phyloP scores from a whole-genome alignment of 2,888 invertebrate species.

The Spilosoma lubricipeda region DNA sequence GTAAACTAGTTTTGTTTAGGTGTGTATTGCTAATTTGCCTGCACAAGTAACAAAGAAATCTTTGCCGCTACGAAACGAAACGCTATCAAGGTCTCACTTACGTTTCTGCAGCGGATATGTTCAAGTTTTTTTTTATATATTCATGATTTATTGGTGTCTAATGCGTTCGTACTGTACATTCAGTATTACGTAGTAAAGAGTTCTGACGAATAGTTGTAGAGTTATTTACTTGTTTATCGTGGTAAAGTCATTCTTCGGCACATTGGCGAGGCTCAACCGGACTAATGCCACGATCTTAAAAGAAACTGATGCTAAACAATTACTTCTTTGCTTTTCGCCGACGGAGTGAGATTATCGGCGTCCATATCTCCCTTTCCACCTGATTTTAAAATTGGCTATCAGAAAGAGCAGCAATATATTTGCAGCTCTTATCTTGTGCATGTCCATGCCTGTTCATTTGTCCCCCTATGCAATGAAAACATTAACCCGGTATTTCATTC shows the following conservation, averaged over 20 bases:
- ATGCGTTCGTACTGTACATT: background rate
- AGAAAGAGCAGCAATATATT: background rate
- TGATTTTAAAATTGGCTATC: background rate
- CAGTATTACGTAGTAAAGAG: background rate
- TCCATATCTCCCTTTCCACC: background rate
- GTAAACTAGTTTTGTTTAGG: conserved; percentile 70
- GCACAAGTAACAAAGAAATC: conserved; percentile 66
- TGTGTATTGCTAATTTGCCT: conserved; percentile 70
- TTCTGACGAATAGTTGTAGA: background rate
- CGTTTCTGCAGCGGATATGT: conserved; percentile 13
- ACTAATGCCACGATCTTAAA: background rate
- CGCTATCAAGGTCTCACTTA: conserved; percentile 15
- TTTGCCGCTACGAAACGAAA: conserved; percentile 54
- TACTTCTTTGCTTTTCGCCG: background rate
- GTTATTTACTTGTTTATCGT: background rate
- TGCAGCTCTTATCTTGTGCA: too few species aligned
- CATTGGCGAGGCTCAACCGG: background rate
- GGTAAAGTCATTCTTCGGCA: background rate
- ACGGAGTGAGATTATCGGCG: background rate
- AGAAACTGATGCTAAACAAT: background rate
- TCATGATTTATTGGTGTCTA: background rate
- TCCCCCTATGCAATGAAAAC: background rate
- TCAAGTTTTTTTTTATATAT: background rate
- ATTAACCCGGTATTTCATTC: too few species aligned
- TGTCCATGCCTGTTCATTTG: too few species aligned